Base-by-base conservation (phyloP, 2,797 vertebrate species). In the Bucorvus abyssinicus region DNA sequence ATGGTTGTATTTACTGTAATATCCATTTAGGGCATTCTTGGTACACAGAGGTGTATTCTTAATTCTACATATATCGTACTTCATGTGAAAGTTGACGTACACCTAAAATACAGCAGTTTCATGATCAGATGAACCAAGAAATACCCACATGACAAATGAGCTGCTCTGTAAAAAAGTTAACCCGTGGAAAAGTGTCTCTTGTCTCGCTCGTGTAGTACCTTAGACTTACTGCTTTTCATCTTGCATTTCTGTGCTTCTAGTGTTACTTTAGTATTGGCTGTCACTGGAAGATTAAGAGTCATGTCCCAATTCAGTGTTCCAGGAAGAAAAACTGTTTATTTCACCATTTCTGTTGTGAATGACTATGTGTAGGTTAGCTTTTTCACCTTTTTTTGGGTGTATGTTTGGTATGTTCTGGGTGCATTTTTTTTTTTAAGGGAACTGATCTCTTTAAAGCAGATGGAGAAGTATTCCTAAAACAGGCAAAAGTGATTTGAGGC, bases 401-500 rank as follows among this genome's bases (percentile, higher is more conserved):
- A 14, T n/a, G n/a, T n/a, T n/a, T n/a, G n/a, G n/a, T n/a, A n/a
- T n/a, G n/a, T n/a, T n/a, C n/a, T n/a, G n/a, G n/a, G n/a, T n/a
- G n/a, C n/a, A n/a, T n/a, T n/a, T n/a, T 40, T 18, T 29, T 38
- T 15, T 27, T 40, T 40, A 40, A 30, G 38, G 50, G 13, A 13
- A 56, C 8, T 32, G 22, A 22, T 67, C 19, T 70, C 20, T 63
- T n/a, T 40, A 61, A 71, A 44, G 22, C 3, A 5, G 14, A 42
- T 59, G n/a, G n/a, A n/a, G 32, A 78, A 47, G 19, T 78, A 52
- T 50, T 90, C 20, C 52, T 84, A 14, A 73, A 89, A 60, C 16
- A 63, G 55, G 44, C 59, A 89, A 91, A 96, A 96, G 96, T 96
- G 93, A 90, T 95, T 76, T 89, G 95, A 95, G 94, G 71, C 86